These are phyloP conservation scores for Phenacoccus solenopsis DNA, from an alignment of 1,140 invertebrate genomes.

Conservation along the genomic window DNA sequence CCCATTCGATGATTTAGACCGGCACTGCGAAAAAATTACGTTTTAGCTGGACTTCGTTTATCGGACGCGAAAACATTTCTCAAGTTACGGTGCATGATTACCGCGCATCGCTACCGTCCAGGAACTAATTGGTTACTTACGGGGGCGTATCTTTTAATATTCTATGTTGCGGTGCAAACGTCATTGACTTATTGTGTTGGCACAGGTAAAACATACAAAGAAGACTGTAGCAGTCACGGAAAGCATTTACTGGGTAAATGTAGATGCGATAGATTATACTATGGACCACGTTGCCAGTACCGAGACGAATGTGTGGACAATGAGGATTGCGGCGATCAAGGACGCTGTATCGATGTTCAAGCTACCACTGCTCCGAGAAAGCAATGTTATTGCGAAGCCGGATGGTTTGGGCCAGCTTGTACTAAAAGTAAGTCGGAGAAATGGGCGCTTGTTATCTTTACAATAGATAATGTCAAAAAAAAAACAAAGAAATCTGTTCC, in stretches of 20 bases:
- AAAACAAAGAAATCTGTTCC: background rate
- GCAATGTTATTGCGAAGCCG: conserved; percentile 78
- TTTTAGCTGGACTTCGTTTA: no score
- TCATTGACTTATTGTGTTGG: background rate
- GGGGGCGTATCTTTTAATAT: background rate
- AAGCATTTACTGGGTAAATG: conserved; percentile 60
- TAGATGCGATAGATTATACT: conserved; percentile 68
- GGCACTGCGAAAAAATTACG: no score
- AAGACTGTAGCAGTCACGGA: conserved; percentile 71
- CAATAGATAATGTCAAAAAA: background rate
- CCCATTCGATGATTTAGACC: no score
- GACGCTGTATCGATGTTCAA: conserved; percentile 65
- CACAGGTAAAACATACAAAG: conserved; percentile 54
- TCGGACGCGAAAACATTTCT: background rate
- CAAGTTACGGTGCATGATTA: background rate
- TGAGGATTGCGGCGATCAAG: conserved; percentile 68
- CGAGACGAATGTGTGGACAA: conserved; percentile 69
- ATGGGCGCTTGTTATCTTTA: no score
- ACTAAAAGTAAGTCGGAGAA: conserved; percentile 62
- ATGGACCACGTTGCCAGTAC: conserved; percentile 69
- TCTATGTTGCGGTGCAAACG: background rate
- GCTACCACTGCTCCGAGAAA: conserved; percentile 64
- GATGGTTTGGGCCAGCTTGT: conserved; percentile 69
- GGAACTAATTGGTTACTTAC: conserved; percentile 5
- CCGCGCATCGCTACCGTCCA: background rate